phyloP scores from a whole-genome alignment of 2,888 invertebrate genomes.

The Aphodius granarius region DNA sequence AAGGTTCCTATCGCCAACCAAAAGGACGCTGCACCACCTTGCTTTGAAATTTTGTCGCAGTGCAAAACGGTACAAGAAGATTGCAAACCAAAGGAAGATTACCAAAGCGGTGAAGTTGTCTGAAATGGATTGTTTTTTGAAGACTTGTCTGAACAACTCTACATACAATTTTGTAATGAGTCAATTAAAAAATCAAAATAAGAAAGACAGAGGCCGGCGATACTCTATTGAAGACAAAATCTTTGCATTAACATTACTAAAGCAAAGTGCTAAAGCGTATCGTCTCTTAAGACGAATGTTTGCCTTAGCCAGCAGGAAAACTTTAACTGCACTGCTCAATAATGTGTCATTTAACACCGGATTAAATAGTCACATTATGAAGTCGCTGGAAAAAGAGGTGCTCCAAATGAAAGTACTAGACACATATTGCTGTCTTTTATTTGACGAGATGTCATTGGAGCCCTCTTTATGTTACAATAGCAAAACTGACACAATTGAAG shows the following conservation, averaged over 20 bases:
- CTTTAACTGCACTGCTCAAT: constrained; percentile 27
- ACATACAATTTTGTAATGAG: too few species aligned
- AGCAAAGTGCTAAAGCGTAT: constrained; percentile 24
- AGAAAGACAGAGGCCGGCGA: too few species aligned
- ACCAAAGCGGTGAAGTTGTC: too few species aligned
- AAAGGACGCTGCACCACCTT: too few species aligned
- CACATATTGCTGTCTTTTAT: constrained; percentile 24
- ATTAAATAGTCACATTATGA: constrained; percentile 23
- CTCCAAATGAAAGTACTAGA: constrained; percentile 11
- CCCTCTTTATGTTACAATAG: constrained; percentile 26
- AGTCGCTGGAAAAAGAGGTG: constrained; percentile 24
- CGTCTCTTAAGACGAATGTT: constrained; percentile 30
- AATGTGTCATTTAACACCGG: constrained; percentile 30
- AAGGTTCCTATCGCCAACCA: too few species aligned
- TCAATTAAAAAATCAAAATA: too few species aligned
- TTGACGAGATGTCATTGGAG: constrained; percentile 32
- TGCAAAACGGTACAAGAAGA: too few species aligned
- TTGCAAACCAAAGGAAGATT: too few species aligned
- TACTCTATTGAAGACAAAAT: constrained; percentile 31
- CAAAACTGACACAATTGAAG: constrained; percentile 17
- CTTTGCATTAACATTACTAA: constrained; percentile 29
- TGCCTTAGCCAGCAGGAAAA: constrained; percentile 29
- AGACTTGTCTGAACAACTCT: too few species aligned
- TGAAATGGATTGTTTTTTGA: too few species aligned
- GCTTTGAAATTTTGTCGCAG: too few species aligned